Percentiles rank a stretch among this genome's conserved stretches.
phyloP scores from a whole-genome alignment of 2,797 vertebrate genomes.

The Hydrophis major region DNA sequence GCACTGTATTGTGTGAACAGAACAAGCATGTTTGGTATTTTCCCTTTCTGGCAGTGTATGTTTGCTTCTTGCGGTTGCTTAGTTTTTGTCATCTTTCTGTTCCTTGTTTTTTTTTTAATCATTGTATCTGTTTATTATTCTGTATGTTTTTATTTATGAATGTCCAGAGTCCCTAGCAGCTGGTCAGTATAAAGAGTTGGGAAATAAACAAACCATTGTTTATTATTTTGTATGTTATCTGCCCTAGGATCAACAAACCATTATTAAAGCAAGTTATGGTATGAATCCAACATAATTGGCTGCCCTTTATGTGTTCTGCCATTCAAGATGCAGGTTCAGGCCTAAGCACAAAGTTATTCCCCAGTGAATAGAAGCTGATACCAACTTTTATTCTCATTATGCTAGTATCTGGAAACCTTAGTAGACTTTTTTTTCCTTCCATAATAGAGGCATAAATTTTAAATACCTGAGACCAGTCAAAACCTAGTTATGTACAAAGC shows the following conservation, averaged over 20 bases:
- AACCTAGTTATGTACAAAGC: background rate
- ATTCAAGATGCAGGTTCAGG: background rate
- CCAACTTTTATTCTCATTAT: background rate
- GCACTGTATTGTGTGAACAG: background rate
- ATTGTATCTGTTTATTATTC: background rate
- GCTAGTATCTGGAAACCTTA: background rate
- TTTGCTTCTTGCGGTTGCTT: background rate
- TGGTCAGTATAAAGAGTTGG: background rate
- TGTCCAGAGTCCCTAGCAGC: background rate
- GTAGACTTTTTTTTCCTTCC: background rate
- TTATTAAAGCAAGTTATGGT: background rate
- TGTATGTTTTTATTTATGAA: background rate
- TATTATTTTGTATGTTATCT: background rate
- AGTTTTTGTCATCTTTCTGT: background rate
- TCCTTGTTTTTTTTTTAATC: background rate
- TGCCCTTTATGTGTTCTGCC: background rate
- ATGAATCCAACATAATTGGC: background rate
- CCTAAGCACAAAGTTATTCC: background rate
- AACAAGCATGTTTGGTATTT: background rate
- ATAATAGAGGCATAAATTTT: background rate
- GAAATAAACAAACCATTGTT: background rate
- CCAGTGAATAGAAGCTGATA: background rate
- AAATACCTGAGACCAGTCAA: background rate
- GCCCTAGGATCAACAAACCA: background rate
- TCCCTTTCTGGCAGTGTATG: background rate